Conservation (phyloP, 1,140 invertebrate genomes). For the Ostrea denselamellosa region DNA sequence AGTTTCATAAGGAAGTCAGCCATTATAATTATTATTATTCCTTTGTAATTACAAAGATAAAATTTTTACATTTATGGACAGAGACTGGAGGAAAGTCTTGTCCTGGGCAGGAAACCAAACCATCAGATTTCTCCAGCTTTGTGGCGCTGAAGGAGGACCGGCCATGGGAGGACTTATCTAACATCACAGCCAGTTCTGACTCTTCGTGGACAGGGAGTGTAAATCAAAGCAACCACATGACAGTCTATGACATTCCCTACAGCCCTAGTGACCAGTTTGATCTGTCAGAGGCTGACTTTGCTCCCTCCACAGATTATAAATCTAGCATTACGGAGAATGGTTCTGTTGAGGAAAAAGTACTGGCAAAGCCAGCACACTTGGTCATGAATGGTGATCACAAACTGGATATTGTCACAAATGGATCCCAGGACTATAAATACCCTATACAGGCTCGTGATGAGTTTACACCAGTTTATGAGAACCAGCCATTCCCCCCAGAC, state of each 20-base stretch:
- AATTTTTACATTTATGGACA: conserved; percentile 50
- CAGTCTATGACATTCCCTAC: conserved; percentile 72
- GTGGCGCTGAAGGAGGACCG: conserved; percentile 65
- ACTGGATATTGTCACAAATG: background rate
- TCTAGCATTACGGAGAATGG: background rate
- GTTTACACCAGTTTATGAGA: conserved; percentile 53
- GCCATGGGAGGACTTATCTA: conserved; percentile 64
- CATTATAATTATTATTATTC: too few species aligned
- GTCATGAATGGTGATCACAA: background rate
- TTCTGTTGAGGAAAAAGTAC: background rate
- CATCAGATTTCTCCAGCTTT: conserved; percentile 70
- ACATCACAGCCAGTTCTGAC: conserved; percentile 37
- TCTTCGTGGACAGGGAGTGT: background rate
- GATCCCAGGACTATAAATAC: conserved; percentile 44
- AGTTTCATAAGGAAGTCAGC: too few species aligned
- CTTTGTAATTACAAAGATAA: too few species aligned
- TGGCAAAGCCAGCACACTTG: background rate
- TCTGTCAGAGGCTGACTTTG: conserved; percentile 72
- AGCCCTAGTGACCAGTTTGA: conserved; percentile 67
- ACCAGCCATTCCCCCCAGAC: conserved; percentile 43
- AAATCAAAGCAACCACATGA: conserved; percentile 19
- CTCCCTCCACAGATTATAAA: conserved; percentile 48
- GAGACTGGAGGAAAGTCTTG: conserved; percentile 65
- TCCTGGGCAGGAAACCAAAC: conserved; percentile 44
- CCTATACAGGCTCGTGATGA: conserved; percentile 49